Evolutionary conservation across 2,888 invertebrate species (phyloP), one percentile per base, ranked within the genome.

Genomic region (Fragum whitleyi): DNA sequence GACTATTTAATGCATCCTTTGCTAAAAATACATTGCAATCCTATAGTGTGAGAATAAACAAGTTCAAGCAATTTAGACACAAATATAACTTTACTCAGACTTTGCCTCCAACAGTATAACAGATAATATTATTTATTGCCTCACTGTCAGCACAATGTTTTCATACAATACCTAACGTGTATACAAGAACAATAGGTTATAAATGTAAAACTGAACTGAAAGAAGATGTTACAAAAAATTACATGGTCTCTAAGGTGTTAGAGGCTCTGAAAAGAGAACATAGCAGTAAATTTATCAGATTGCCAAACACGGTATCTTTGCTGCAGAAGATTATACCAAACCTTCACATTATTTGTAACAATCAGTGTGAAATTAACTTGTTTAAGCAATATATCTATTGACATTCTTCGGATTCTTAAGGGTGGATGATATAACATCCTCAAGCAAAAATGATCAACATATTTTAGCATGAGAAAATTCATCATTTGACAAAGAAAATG

Each of bases 391-490:
- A 39, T 77, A 59, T 67, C 16, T 67, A 16, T 19, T 83, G 19
- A 77, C 83, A 14, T 77, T 77, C 62, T 74, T 65, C 74, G 77
- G 74, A 19, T 68, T 77, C 26, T 72, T 77, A 1, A 0, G 77
- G 21, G 77, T 79, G 14, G 71, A 74, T 14, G 75, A 81, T 53
- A 39, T 78, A 53, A n/a, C n/a, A n/a, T n/a, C n/a, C n/a, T n/a
- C n/a, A n/a, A 53, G 21, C 7, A 81, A 77, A 57, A 77, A 57
- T 53, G 74, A 81, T 39, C 71, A 81, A 39, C 19, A 28, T 21
- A 74, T 5, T 42, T 26, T 29, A 21, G n/a, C n/a, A n/a, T n/a
- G n/a, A n/a, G n/a, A n/a, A n/a, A n/a, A n/a, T n/a, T n/a, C n/a
- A n/a, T n/a, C n/a, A n/a, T n/a, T n/a, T n/a, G n/a, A n/a, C n/a